Base-by-base conservation (phyloP, 2,888 invertebrate species). In the Ptycholaimellus sp. region DNA sequence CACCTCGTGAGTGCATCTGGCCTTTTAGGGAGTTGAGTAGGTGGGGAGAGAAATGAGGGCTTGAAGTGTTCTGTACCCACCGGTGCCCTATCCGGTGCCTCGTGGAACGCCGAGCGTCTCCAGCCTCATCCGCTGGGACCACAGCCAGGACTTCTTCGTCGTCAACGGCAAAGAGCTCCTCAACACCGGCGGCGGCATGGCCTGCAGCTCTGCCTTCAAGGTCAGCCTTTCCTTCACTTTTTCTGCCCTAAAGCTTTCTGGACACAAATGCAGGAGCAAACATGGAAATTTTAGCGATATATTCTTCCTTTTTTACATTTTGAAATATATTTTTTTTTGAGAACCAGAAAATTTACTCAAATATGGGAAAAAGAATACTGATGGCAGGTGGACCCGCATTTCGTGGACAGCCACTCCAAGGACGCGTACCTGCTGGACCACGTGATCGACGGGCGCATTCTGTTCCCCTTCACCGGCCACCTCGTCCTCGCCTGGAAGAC, bases 401-500 rank as follows among this genome's bases (percentile, higher is more conserved):
- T 9, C 13, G 25, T 13, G 25, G 13, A 25, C 25, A 25, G n/a
- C n/a, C n/a, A n/a, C n/a, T n/a, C 87, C 59, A n/a, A 48, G 46
- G 51, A 56, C 35, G 38, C 49, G 9, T 56, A 48, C 41, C 46
- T 56, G 27, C 45, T 57, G 19, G 56, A 56, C 1, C 83, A 85
- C 59, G 68, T 72, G 11, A 74, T 85, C 42, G 82, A 85, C 59
- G 79, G 82, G 20, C 71, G 87, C 53, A 70, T 85, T 35, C 67
- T 90, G 18, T 90, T 76, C 50, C 83, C 83, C 1, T 82, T 82
- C 0, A 80, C 81, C 1, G 76, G 74, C 14, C 80, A 80, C 56
- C 61, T 83, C 49, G 73, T 74, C 4, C 50, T 66, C 35, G 65
- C 62, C 2, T 67, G 66, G 65, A 55, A 56, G 46, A 56, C 64